phyloP scores from a whole-genome alignment of 2,888 invertebrate genomes.

The Lepeophtheirus nordmannii region DNA sequence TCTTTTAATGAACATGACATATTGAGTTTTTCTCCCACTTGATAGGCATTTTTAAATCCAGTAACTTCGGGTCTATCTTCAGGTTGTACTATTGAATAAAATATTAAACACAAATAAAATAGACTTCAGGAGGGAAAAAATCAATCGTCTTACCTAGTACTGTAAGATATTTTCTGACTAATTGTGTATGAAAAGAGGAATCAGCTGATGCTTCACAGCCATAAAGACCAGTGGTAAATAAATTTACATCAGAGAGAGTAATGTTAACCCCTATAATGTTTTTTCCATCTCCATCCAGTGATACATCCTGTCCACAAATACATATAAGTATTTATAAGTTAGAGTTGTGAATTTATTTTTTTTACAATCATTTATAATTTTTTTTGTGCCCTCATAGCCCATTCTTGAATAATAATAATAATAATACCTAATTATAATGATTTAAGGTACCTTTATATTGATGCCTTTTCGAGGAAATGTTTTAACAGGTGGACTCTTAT shows the following conservation, averaged over 20 bases:
- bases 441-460: not conserved
- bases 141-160: constrained; percentile 1
- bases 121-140: not conserved
- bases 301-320: not conserved
- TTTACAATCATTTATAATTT: no score
- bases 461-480: constrained; percentile 13
- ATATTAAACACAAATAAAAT: not conserved
- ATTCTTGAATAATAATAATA: no score
- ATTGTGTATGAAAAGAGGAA: constrained; percentile 8
- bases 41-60: not conserved
- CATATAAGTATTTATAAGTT: no score
- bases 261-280: not conserved
- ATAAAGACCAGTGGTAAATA: constrained; percentile 14
- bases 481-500: constrained; percentile 1
- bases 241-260: constrained; percentile 9
- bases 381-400: no score
- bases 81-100: not conserved
- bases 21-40: not conserved
- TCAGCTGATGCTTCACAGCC: constrained; percentile 16
- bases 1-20: not conserved
- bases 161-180: constrained; percentile 12
- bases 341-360: no score
- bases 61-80: not conserved
- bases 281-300: constrained; percentile 10
- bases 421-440: no score